phyloP scores from a whole-genome alignment of 2,888 invertebrate species.

The Tiliacea citrago region DNA sequence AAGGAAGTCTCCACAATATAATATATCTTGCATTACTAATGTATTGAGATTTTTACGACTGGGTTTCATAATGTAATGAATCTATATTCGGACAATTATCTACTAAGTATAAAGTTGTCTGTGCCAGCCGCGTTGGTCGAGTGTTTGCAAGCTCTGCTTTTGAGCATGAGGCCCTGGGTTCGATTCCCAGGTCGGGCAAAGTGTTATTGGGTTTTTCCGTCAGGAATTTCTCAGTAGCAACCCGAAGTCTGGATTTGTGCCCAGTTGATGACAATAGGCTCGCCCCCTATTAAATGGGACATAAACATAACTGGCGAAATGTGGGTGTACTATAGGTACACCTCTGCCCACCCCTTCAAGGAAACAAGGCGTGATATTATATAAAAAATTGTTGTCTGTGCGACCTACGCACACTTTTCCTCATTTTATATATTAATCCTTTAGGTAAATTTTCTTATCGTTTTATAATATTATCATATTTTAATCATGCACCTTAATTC shows the following conservation, averaged over 20 bases:
- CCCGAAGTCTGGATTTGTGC: too few relatives aligned
- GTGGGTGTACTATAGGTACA: neutral
- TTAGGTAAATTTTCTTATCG: neutral
- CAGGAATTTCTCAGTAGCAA: too few relatives aligned
- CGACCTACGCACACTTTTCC: neutral
- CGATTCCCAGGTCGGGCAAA: too few relatives aligned
- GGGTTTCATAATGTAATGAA: neutral
- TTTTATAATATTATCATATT: neutral
- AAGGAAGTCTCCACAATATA: neutral
- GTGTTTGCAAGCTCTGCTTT: too few relatives aligned
- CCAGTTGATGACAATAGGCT: too few relatives aligned
- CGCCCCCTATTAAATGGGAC: neutral
- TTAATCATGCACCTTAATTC: neutral
- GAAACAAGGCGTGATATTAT: neutral
- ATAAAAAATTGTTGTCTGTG: neutral
- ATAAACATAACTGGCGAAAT: neutral
- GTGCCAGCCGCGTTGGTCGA: too few relatives aligned
- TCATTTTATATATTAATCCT: neutral
- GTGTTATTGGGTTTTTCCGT: too few relatives aligned
- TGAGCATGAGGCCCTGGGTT: too few relatives aligned
- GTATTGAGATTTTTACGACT: neutral
- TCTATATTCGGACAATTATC: neutral
- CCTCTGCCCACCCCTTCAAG: too few relatives aligned
- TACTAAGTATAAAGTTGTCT: neutral
- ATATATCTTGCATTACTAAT: neutral